phyloP scores from a whole-genome alignment of 2,113 vertebrate genomes.

The Crotalus horridus region DNA sequence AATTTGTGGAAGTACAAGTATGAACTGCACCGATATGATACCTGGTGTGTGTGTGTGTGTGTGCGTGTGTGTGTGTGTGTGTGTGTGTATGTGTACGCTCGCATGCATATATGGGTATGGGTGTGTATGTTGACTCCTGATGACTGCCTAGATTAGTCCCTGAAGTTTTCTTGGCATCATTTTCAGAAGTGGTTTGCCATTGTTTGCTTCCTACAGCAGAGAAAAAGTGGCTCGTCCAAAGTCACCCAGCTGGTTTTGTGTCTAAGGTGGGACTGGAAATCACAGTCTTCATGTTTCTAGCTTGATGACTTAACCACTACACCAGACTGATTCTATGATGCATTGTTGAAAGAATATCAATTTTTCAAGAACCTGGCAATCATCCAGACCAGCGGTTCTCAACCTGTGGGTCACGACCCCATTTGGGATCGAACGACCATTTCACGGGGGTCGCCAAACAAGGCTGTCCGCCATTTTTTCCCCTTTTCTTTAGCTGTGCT shows the following conservation, averaged over 20 bases:
- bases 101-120: too few species aligned
- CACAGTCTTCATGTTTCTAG: not conserved
- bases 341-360: not conserved
- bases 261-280: not conserved
- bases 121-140: not conserved
- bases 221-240: not conserved
- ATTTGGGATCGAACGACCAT: too few species aligned
- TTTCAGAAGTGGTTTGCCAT: not conserved
- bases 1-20: not conserved
- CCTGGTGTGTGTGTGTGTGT: too few species aligned
- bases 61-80: too few species aligned
- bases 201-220: not conserved
- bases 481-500: too few species aligned
- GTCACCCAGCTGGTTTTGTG: not conserved
- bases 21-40: not conserved
- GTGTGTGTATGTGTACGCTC: too few species aligned
- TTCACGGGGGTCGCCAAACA: too few species aligned
- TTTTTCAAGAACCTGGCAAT: not conserved
- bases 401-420: too few species aligned
- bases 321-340: not conserved
- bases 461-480: too few species aligned
- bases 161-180: not conserved
- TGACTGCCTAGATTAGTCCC: not conserved
- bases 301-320: not conserved
- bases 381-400: not conserved